phyloP scores from a whole-genome alignment of 30 jellyfish, hydroid and myxozoan species.

The Aurelia aurita region DNA sequence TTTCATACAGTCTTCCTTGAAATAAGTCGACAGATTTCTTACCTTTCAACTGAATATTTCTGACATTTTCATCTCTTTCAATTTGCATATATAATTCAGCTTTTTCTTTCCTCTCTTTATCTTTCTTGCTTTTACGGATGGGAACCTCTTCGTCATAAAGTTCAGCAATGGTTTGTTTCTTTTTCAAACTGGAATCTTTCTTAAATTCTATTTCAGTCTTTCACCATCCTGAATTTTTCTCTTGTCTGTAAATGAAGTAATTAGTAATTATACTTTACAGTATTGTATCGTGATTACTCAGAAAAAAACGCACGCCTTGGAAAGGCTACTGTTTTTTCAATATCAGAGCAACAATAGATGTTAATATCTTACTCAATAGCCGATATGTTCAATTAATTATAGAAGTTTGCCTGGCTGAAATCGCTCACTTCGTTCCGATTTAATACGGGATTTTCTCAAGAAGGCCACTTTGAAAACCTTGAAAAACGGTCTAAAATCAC shows the following conservation, averaged over 20 bases:
- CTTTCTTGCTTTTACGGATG: conserved; percentile 60
- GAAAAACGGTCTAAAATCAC: no score
- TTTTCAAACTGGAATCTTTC: conserved; percentile 42
- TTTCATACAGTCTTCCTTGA: not conserved
- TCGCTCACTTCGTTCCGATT: no score
- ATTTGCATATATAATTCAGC: conserved; percentile 27
- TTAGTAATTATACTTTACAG: no score
- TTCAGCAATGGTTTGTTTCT: conserved; percentile 59
- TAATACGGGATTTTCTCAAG: no score
- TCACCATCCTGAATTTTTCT: conserved; percentile 53
- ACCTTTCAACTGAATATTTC: conserved; percentile 66
- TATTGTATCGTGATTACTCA: no score
- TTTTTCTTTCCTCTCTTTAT: conserved; percentile 42
- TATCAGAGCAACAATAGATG: no score
- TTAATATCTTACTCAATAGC: no score
- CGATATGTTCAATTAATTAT: no score
- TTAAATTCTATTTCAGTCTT: conserved; percentile 59
- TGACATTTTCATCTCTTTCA: conserved; percentile 53
- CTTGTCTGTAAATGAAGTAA: conserved; percentile 3
- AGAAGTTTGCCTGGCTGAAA: no score
- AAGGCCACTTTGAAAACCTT: no score
- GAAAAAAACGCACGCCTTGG: no score
- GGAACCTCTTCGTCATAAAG: conserved; percentile 58
- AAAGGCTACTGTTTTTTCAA: no score
- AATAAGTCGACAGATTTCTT: not conserved